Base-by-base conservation (phyloP, 2,888 invertebrate genomes). In the Calameuta filiformis region DNA sequence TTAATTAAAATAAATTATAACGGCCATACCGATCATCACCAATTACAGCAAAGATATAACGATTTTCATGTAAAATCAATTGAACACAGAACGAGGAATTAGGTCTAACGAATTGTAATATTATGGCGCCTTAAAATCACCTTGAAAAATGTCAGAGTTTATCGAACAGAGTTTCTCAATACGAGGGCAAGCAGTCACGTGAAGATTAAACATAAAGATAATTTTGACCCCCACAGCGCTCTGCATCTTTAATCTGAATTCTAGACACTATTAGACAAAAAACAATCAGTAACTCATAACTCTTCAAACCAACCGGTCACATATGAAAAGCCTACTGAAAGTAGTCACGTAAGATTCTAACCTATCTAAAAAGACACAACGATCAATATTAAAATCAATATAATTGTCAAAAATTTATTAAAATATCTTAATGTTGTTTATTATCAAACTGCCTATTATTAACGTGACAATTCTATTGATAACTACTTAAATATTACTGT, bases 101-200 rank as follows among this genome's bases (percentile, higher is more conserved):
- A 71, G 12, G 23, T 71, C 33, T 12, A 33, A 71, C 34, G 9
- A 33, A 30, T 33, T 23, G 30, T 33, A 30, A 30, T 23, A 23
- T 15, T 30, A 71, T 71, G 1, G 23, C 34, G 30, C 31, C 23
- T 71, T 71, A 71, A 31, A 12, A 31, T 33, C 12, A 34, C 30
- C 30, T 71, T 71, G 9, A 71, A 74, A 34, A 71, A 71, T 75
- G 77, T 80, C 77, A 75, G 73, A 81, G 82, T 81, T 81, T 81
- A 81, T 81, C 81, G 76, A 33, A 33, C 37, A 68, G 69, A 75
- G 76, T 75, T 79, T 80, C 78, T 79, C 78, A 79, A 81, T 35
- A 77, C 23, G 68, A 69, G 30, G 74, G 12, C 35, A n/a, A 35
- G 12, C 30, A 68, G 12, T 40, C 31, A 75, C 35, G 37, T 31